A percentile compares a stretch with the other conserved stretches of the same genome.
phyloP scores from a whole-genome alignment of 2,113 vertebrate genomes.

The Periophthalmus modestus region DNA sequence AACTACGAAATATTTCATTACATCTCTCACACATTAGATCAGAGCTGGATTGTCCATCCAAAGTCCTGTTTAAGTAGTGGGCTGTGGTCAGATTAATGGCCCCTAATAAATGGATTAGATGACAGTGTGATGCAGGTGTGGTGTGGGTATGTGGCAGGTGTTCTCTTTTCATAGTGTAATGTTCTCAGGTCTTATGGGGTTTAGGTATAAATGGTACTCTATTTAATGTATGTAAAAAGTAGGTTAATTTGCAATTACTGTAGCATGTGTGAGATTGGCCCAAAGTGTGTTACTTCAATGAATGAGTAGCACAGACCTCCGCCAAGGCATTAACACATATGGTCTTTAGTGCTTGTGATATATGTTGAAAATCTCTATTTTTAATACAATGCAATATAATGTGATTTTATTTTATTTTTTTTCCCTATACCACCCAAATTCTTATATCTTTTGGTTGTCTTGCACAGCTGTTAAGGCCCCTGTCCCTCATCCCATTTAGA shows the following conservation, averaged over 20 bases:
- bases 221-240: background rate
- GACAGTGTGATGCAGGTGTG: background rate
- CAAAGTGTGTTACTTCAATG: background rate
- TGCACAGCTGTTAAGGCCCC: too few species aligned
- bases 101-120: conserved; percentile 3
- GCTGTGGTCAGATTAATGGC: background rate
- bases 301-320: too few species aligned
- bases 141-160: background rate
- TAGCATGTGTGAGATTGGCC: background rate
- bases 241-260: background rate
- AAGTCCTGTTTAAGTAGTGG: conserved; percentile 2
- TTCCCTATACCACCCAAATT: too few species aligned
- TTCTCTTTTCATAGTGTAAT: background rate
- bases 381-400: too few species aligned
- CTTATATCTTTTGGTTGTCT: too few species aligned
- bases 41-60: background rate
- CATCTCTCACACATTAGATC: background rate
- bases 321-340: too few species aligned
- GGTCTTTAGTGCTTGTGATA: background rate
- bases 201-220: background rate
- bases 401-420: too few species aligned
- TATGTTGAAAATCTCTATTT: too few species aligned
- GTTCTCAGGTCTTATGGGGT: background rate
- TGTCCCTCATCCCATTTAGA: too few species aligned
- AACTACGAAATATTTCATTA: too few species aligned